phyloP scores from a whole-genome alignment of 2,797 vertebrate genomes.

The Halcyon chelicuti region DNA sequence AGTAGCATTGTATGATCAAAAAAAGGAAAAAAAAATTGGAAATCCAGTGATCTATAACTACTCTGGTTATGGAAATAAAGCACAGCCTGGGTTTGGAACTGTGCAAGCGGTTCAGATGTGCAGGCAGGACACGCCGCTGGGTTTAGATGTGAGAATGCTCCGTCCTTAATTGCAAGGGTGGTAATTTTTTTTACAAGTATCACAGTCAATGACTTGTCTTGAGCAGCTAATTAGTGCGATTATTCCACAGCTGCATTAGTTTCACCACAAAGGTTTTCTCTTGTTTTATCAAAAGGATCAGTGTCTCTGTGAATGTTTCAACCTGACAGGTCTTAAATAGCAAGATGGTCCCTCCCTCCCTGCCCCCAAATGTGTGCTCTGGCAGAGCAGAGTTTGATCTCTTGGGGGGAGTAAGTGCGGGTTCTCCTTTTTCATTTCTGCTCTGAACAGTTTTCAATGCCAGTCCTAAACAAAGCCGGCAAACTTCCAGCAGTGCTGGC shows the following conservation, averaged over 20 bases:
- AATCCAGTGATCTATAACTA: not conserved
- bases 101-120: not conserved
- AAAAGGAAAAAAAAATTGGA: not conserved
- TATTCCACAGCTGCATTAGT: conserved; percentile 93
- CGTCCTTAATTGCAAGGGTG: conserved; percentile 78
- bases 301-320: conserved; percentile 85
- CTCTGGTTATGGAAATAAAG: not conserved
- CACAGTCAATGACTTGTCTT: conserved; percentile 81
- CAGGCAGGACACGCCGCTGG: conserved; percentile 48
- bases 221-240: conserved; percentile 98
- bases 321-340: conserved; percentile 87
- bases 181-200: conserved; percentile 70
- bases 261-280: conserved; percentile 84
- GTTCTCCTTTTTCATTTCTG: not conserved
- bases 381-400: conserved; percentile 20
- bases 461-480: not conserved
- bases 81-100: not conserved
- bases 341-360: conserved; percentile 70
- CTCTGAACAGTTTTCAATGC: not conserved
- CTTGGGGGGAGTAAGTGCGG: not conserved
- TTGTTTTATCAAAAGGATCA: conserved; percentile 94
- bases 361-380: conserved; percentile 14
- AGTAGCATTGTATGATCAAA: not conserved
- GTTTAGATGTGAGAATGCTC: conserved; percentile 73
- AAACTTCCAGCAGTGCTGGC: not conserved